Evolutionary conservation across 1,140 invertebrate species (phyloP), one percentile per base, ranked within the genome.

Genomic region (Plodia interpunctella): DNA sequence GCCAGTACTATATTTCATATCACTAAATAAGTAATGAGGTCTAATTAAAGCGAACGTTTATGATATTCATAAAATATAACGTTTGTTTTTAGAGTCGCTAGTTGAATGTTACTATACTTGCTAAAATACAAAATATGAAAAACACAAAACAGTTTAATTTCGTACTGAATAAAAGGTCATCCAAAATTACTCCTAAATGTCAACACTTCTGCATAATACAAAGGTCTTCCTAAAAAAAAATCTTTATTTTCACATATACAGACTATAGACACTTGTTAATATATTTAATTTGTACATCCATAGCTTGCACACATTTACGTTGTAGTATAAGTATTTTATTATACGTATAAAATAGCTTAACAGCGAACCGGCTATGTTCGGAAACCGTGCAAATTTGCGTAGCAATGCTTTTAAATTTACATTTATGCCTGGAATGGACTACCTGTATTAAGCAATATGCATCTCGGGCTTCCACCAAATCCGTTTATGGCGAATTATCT

Each of bases 401-500:
- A 25, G 13, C 51, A 53, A 20, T 53, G 68, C 70, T 64, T 69
- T 71, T 70, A 72, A 70, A 74, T 65, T 65, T 54, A 59, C 59
- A 62, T 65, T 69, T 67, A 64, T 55, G 57, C 30, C n/a, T n/a
- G n/a, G n/a, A n/a, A n/a, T n/a, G 30, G 20, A 58, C 58, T 63
- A 18, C 51, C 51, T 62, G 64, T 68, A 68, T 72, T 76, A 72
- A 75, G 72, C 66, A 77, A 76, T 74, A 69, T 76, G 68, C 63
- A 73, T 70, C 65, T 62, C 58, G 44, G 17, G 59, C 50, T 68
- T 52, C 59, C 52, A 65, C 62, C 59, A 68, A 81, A 79, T 83
- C 77, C 74, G 77, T 75, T 83, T 78, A 83, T 62, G 66, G 66
- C 79, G 71, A 76, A 81, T 83, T 81, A 83, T 82, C 77, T 44